Evolutionary conservation across 2,113 vertebrate genomes (phyloP).

Genomic region (Oryzias javanicus): DNA sequence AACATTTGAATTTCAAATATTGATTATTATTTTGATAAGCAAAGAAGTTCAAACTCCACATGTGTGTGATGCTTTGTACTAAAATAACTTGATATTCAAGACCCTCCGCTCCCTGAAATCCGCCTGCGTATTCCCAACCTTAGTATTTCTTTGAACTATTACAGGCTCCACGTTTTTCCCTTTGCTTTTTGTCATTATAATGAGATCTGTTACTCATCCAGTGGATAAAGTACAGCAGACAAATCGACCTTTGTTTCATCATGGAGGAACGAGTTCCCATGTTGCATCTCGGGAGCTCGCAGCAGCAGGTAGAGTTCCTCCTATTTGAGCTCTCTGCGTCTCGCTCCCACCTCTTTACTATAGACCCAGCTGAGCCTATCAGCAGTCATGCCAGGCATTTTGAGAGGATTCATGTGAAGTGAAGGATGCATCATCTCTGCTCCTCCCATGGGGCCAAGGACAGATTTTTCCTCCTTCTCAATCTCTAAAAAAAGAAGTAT

Average conservation of each 20-base stretch:
- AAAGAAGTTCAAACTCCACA: not conserved
- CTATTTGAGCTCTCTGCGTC: not conserved
- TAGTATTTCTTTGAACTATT: not conserved
- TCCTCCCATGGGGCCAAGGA: not conserved
- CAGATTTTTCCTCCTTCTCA: not conserved
- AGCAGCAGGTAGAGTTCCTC: not conserved
- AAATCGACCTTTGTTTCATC: not conserved
- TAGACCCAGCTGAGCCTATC: conserved; percentile 1
- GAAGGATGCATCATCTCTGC: not conserved
- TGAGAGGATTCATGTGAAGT: not conserved
- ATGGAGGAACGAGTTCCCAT: not conserved
- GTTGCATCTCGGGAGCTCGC: not conserved
- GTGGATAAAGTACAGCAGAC: not conserved
- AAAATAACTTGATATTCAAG: not conserved
- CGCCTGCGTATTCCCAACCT: not conserved
- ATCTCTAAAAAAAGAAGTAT: not conserved
- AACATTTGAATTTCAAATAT: too few species aligned
- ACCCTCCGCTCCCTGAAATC: not conserved
- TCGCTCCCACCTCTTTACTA: conserved; percentile 3
- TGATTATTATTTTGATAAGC: too few species aligned
- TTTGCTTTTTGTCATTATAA: not conserved
- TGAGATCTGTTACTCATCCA: not conserved
- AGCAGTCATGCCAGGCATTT: not conserved
- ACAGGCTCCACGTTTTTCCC: not conserved
- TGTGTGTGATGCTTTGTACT: not conserved